Base-by-base conservation (phyloP, 2,888 invertebrate species). In the Aplocera efformata region DNA sequence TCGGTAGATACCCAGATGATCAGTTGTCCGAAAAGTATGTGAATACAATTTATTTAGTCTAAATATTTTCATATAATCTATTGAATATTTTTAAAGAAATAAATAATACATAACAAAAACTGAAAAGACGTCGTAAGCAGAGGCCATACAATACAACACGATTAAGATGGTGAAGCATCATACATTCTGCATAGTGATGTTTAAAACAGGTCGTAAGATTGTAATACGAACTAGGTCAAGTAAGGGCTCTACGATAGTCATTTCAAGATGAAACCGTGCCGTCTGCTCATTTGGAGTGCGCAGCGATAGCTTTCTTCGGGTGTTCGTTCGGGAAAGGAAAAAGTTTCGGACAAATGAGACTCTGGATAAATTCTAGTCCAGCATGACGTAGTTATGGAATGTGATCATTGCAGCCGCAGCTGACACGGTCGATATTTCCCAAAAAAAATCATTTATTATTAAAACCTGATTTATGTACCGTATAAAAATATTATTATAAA, bases 341-440 rank as follows among this genome's bases (percentile, higher is more conserved):
- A 60, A 56, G 57, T 78, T 84, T 84, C 80, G 84, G 84, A 85
- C 85, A 83, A 82, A 78, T 81, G 82, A 79, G 77, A 74, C 57
- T 80, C 77, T 82, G 81, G 79, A 69, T 61, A 59, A 66, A 60
- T 48, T 59, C 55, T 71, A 72, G 71, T 59, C 54, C 70, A 71
- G 71, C 56, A 64, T 71, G 76, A 79, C 77, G 67, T 76, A 72
- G 76, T 76, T 77, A 78, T 77, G 75, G 77, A 79, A 85, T 82
- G 80, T 75, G 75, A 71, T 68, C 72, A 67, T 64, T 64, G 75
- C 78, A 46, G 29, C 27, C 10, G 25, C 32, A 77, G 72, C 56
- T 63, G 56, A 70, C 79, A 79, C 77, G 56, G 53, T 67, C 58
- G 62, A 69, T 61, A 67, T 54, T 37, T 30, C 10, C 33, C 37